Conservation (phyloP, 2,888 invertebrate genomes). For the Synergus japonicus region DNA sequence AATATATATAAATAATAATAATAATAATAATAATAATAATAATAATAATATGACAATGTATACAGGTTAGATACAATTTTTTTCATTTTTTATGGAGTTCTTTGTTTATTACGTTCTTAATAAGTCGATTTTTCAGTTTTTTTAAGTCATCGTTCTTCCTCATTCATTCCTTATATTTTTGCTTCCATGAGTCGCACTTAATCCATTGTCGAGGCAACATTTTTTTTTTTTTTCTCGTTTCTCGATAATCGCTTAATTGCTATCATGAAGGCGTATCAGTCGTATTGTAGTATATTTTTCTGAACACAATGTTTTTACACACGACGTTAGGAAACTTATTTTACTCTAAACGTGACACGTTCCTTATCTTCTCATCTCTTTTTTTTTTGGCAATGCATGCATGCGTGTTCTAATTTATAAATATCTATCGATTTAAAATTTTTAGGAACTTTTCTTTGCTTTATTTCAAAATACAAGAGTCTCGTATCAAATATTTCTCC, state of each 20-base stretch:
- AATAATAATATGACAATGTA: slow-evolving; percentile 77
- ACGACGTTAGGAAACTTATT: slow-evolving; percentile 77
- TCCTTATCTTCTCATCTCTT: slow-evolving; percentile 2
- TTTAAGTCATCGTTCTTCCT: slow-evolving; percentile 55
- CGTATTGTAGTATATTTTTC: slow-evolving; percentile 77
- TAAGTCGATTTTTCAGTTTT: slow-evolving; percentile 66
- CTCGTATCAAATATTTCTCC: neutral
- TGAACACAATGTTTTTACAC: slow-evolving; percentile 78
- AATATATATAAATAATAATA: too few relatives aligned
- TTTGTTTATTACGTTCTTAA: slow-evolving; percentile 72
- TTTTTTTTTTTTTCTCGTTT: slow-evolving; percentile 54
- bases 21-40: slow-evolving; percentile 55
- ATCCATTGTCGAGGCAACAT: slow-evolving; percentile 67
- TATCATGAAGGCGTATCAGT: slow-evolving; percentile 74
- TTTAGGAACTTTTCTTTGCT: slow-evolving; percentile 1
- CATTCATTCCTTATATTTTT: slow-evolving; percentile 73
- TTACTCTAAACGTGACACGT: slow-evolving; percentile 62
- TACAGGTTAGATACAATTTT: slow-evolving; percentile 77
- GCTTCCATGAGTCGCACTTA: slow-evolving; percentile 67
- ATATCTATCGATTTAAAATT: neutral
- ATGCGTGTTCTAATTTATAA: neutral
- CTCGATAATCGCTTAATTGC: slow-evolving; percentile 71
- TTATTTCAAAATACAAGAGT: neutral
- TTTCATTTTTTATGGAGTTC: slow-evolving; percentile 73
- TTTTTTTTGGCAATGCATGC: slow-evolving; percentile 1